Base-by-base conservation (phyloP, 2,797 vertebrate genomes). In the Zenarchopterus dispar region DNA sequence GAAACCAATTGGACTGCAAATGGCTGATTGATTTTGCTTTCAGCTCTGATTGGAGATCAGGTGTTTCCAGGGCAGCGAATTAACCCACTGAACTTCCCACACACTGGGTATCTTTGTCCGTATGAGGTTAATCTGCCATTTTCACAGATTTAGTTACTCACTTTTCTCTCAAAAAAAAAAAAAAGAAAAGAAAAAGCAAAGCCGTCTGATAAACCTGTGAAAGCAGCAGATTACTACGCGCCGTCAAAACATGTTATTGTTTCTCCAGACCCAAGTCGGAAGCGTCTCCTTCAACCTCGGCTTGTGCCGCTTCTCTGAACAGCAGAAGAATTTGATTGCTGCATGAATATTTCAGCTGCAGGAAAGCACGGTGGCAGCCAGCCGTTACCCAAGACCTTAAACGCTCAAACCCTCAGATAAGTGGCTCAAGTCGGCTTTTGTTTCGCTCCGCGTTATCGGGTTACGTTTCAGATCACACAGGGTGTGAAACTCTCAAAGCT, bases 271-370 rank as follows among this genome's bases (percentile, higher is more conserved):
- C 53, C 1, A 1, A 64, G 62, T 55, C 43, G 21, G 67, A 54
- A 57, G 55, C n/a, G 1, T 26, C 17, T 61, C 55, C 28, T 64
- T 24, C 46, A 63, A 60, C 63, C 70, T 82, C 74, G 56, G 58
- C 56, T n/a, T 5, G 22, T 26, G 68, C 60, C 59, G 71, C 77
- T 70, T 67, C 62, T 46, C 22, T 1, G 17, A 46, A 44, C n/a
- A 41, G 24, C 53, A n/a, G 51, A 65, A 53, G 49, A 64, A 54
- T 71, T 61, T 59, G 75, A 84, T 81, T 78, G 73, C 73, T 68
- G 55, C 69, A 87, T 85, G 59, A 89, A 83, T 89, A 85, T 88
- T 88, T 86, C 62, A 84, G 73, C 69, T 62, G 56, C 41, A 61
- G 69, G 70, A 78, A 78, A 59, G 60, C 33, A 5, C 51, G 0